These are phyloP conservation scores for Stegophylla sp. DNA, from an alignment of 2,888 invertebrate species.

Conservation along the genomic window DNA sequence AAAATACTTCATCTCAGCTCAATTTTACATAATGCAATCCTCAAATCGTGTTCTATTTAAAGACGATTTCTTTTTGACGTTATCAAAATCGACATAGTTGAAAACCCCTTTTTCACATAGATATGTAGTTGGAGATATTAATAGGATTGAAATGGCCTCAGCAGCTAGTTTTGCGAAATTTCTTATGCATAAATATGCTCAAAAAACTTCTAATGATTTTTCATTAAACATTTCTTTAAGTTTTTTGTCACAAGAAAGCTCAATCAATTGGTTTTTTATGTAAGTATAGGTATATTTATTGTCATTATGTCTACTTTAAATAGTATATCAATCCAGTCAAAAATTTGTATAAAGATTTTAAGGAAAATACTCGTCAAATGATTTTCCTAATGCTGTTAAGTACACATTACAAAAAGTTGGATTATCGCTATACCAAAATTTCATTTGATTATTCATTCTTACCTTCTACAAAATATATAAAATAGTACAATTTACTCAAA, in stretches of 20 bases:
- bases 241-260: neutral
- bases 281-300: neutral
- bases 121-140: neutral
- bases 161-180: neutral
- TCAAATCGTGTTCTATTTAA: neutral
- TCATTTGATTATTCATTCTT: too few species aligned
- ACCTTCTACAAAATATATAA: too few species aligned
- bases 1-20: neutral
- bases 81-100: neutral
- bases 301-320: slow-evolving; percentile 3
- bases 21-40: neutral
- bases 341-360: neutral
- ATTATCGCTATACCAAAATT: too few species aligned
- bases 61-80: neutral
- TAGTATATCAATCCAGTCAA: neutral
- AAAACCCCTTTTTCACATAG: neutral
- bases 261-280: neutral
- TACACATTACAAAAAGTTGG: too few species aligned
- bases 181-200: neutral
- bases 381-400: neutral
- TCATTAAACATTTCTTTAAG: neutral
- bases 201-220: neutral
- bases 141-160: neutral
- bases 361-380: neutral
- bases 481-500: too few species aligned